These are phyloP conservation scores for Tauraco erythrolophus DNA, from an alignment of 2,113 vertebrate species.

Conservation along the genomic window DNA sequence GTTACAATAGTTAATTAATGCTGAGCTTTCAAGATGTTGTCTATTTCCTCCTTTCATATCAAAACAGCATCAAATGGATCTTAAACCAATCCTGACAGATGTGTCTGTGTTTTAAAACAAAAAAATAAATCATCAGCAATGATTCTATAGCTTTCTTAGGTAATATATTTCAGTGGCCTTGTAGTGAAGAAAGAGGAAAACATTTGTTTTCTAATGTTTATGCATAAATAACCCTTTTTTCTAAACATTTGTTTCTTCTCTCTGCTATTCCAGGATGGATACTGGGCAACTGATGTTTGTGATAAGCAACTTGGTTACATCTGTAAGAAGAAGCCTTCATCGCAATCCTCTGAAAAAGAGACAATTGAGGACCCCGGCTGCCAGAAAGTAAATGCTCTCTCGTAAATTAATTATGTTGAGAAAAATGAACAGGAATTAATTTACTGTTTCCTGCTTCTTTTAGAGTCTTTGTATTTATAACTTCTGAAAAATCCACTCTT, in stretches of 20 bases:
- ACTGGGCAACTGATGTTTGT: conserved; percentile 87
- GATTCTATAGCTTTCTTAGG: background rate
- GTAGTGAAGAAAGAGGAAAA: background rate
- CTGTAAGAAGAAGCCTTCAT: conserved; percentile 86
- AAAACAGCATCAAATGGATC: background rate
- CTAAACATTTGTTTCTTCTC: background rate
- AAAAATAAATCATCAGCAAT: background rate
- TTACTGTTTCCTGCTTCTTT: background rate
- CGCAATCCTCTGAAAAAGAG: conserved; percentile 38
- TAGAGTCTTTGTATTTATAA: background rate
- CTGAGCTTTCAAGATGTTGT: background rate
- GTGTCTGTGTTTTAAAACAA: background rate
- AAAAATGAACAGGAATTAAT: background rate
- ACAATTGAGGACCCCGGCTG: conserved; percentile 79
- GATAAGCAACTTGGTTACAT: conserved; percentile 82
- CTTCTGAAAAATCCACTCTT: background rate
- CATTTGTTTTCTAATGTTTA: background rate
- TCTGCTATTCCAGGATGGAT: conserved; percentile 79
- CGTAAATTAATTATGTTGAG: background rate
- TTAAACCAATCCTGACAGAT: background rate
- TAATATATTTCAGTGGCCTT: background rate
- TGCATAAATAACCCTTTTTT: background rate
- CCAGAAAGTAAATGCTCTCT: conserved; percentile 75
- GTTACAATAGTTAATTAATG: background rate
- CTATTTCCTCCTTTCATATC: background rate